Percentiles rank a stretch among this genome's conserved stretches.
These are phyloP conservation scores for Rhabdornis inornatus DNA, from an alignment of 2,113 vertebrate genomes.

Conservation along the genomic window DNA sequence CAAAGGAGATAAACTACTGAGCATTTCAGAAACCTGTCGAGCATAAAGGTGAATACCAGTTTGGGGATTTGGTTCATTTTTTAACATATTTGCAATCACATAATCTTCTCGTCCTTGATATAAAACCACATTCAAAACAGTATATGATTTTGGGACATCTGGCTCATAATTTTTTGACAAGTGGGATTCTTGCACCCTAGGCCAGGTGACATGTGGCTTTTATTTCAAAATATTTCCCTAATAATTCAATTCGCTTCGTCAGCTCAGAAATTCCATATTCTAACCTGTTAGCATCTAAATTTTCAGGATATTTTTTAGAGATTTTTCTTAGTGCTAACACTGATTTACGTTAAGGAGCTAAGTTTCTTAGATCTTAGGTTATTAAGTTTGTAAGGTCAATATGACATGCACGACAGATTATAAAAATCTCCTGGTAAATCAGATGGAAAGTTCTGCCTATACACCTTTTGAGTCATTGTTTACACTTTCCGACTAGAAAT, in stretches of 20 bases:
- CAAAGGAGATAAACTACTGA: neutral
- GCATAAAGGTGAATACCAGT: neutral
- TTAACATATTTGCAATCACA: neutral
- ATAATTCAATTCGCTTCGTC: neutral
- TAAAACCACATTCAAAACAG: neutral
- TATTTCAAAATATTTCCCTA: neutral
- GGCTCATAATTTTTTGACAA: neutral
- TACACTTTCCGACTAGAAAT: slow-evolving; percentile 48
- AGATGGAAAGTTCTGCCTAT: neutral
- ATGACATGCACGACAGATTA: slow-evolving; percentile 34
- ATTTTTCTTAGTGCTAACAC: neutral
- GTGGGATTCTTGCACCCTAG: neutral
- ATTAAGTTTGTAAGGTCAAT: slow-evolving; percentile 44
- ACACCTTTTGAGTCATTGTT: slow-evolving; percentile 46
- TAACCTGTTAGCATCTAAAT: neutral
- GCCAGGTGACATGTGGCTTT: neutral
- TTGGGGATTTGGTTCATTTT: neutral
- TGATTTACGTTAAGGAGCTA: neutral
- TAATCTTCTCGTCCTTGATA: neutral
- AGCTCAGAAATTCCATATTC: neutral
- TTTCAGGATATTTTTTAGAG: neutral
- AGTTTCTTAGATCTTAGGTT: slow-evolving; percentile 21
- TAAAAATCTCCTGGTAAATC: slow-evolving; percentile 40
- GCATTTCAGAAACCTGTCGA: neutral
- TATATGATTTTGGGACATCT: neutral